Evolutionary conservation across 2,888 invertebrate genomes (phyloP), one percentile per base, ranked within the genome.

Genomic region (Hydrotaea diabolus): DNA sequence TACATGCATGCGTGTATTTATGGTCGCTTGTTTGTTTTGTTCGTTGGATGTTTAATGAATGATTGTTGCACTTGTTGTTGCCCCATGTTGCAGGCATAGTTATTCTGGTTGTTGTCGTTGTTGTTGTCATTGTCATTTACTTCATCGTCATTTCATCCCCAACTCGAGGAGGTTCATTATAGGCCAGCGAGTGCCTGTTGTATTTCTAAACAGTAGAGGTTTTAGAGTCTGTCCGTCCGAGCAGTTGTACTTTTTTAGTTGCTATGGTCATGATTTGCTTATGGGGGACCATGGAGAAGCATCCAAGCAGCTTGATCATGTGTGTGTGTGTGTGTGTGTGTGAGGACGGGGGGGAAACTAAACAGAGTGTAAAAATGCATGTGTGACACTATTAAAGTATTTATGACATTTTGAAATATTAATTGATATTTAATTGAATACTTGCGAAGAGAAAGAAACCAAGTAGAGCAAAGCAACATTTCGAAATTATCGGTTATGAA

Each of bases 361-460:
- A 79, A 23, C 36, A 55, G 19, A 23, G 59, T 43, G 55, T 43
- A 73, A 76, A 78, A 66, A 64, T 59, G 43, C 57, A 76, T 82
- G 76, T 76, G 82, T 86, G 82, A 86, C 86, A 85, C 82, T 82
- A 82, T 86, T 85, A 86, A 86, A 83, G 74, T 83, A 86, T 86
- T 86, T 86, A 86, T 85, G 85, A 80, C 85, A 82, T 86, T 86
- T 83, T 77, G 81, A 85, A 85, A 87, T 80, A 84, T 87, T 87
- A 87, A 87, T 86, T 87, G 86, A 85, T 80, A 82, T 86, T 85
- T 87, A 87, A 87, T 87, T 87, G 86, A 83, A 80, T 74, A 77
- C 73, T 78, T 80, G 71, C 77, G 31, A 55, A 77, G 26, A 59
- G 26, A 23, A 7, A 21, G 19, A 57, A 23, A 19, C 0, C 53